Percentiles rank a stretch among this genome's conserved stretches.
Conservation (phyloP, 2,113 vertebrate species). For the Cyanocitta stelleri region DNA sequence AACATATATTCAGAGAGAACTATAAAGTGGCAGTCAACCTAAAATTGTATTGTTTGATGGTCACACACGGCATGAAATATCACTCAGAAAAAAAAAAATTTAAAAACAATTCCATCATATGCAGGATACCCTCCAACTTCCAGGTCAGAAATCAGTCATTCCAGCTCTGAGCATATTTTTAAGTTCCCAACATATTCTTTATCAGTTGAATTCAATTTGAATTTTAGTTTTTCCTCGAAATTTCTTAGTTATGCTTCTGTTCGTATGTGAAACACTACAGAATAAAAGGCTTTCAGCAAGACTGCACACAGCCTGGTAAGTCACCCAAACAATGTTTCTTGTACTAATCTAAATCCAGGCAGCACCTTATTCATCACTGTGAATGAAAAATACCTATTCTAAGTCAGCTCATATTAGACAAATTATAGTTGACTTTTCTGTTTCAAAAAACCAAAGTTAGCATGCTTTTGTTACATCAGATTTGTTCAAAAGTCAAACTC, state of each 20-base stretch:
- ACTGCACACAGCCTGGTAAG: not conserved
- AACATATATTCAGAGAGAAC: not conserved
- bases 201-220: not conserved
- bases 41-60: not conserved
- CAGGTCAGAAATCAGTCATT: not conserved
- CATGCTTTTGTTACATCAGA: not conserved
- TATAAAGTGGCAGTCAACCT: not conserved
- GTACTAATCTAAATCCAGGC: not conserved
- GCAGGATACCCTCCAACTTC: not conserved
- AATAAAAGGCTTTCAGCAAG: not conserved
- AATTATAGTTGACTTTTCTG: not conserved
- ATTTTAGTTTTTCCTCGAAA: not conserved
- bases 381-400: not conserved
- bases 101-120: not conserved
- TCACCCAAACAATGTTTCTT: not conserved
- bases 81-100: not conserved
- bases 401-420: not conserved
- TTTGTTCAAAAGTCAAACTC: not conserved
- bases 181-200: not conserved
- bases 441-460: not conserved
- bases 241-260: not conserved
- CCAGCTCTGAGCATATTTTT: not conserved
- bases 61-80: not conserved
- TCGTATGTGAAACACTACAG: not conserved
- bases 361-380: not conserved